Evolutionary conservation across 2,888 invertebrate genomes (phyloP).

Genomic region (Nebria salina): DNA sequence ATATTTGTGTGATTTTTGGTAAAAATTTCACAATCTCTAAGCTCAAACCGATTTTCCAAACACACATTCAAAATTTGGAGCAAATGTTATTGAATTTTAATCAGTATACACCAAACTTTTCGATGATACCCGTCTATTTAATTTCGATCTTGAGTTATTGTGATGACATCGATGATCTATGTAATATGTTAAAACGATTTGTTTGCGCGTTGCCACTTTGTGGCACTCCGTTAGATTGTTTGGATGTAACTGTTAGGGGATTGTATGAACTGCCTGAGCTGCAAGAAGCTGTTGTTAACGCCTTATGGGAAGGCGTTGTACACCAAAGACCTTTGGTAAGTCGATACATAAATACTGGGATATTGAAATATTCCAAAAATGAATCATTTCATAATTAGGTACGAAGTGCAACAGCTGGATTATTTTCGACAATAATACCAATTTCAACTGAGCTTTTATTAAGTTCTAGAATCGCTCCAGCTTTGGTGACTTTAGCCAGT

Average conservation of each 20-base stretch:
- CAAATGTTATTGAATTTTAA: conserved; percentile 69
- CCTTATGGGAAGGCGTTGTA: conserved; percentile 75
- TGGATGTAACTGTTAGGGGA: conserved; percentile 59
- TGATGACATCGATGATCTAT: conserved; percentile 63
- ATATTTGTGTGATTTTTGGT: conserved; percentile 74
- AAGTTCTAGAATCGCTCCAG: conserved; percentile 71
- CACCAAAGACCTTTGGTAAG: conserved; percentile 66
- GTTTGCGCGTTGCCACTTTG: conserved; percentile 65
- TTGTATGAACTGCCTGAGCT: conserved; percentile 58
- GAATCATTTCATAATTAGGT: conserved; percentile 56
- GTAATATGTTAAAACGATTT: conserved; percentile 70
- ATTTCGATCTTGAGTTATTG: conserved; percentile 68
- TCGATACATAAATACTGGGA: too few relatives aligned
- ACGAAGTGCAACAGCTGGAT: conserved; percentile 68
- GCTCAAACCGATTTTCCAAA: conserved; percentile 68
- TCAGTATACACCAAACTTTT: conserved; percentile 66
- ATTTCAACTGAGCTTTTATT: conserved; percentile 67
- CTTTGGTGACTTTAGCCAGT: conserved; percentile 74
- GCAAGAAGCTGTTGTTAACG: conserved; percentile 68
- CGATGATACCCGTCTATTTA: conserved; percentile 71
- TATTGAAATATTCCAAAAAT: too few relatives aligned
- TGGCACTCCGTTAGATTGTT: conserved; percentile 63
- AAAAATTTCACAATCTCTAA: conserved; percentile 68
- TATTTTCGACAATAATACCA: conserved; percentile 69
- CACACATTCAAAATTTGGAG: conserved; percentile 70